These are phyloP conservation scores for Meloe dianella DNA, from an alignment of 2,888 invertebrate genomes.

Conservation along the genomic window DNA sequence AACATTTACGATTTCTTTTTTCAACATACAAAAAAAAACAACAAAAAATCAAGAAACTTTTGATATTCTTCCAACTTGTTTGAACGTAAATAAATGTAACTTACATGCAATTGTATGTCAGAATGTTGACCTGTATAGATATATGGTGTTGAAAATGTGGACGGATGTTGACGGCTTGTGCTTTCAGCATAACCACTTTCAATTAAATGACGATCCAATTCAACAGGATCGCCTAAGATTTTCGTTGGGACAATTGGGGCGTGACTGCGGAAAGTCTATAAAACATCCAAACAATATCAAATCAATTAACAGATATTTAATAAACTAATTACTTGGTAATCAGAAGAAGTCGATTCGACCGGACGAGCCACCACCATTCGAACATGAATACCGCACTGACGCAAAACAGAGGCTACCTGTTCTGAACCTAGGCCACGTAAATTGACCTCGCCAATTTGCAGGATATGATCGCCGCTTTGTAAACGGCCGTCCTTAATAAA, in stretches of 20 bases:
- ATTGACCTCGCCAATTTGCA: constrained; percentile 94
- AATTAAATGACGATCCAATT: constrained; percentile 75
- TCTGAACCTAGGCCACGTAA: constrained; percentile 96
- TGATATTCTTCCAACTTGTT: neutral
- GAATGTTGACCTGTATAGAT: constrained; percentile 61
- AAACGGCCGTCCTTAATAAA: constrained; percentile 88
- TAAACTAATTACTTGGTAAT: constrained; percentile 61
- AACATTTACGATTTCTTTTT: neutral
- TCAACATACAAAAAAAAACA: too few species aligned
- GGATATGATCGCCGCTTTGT: constrained; percentile 96
- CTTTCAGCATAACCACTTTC: constrained; percentile 67
- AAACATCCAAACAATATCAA: neutral
- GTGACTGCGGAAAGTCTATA: constrained; percentile 71
- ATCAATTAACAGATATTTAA: neutral
- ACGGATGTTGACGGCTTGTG: constrained; percentile 56
- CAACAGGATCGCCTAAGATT: constrained; percentile 82
- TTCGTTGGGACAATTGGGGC: constrained; percentile 87
- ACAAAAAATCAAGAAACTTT: neutral
- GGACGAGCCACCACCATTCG: constrained; percentile 86
- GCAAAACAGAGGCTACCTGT: constrained; percentile 87
- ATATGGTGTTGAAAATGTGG: constrained; percentile 55
- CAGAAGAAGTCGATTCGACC: constrained; percentile 70
- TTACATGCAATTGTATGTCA: constrained; percentile 63
- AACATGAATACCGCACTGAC: constrained; percentile 88
- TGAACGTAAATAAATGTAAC: constrained; percentile 37